phyloP scores from a whole-genome alignment of 2,888 invertebrate species.

The Sinhomidia bicolor region DNA sequence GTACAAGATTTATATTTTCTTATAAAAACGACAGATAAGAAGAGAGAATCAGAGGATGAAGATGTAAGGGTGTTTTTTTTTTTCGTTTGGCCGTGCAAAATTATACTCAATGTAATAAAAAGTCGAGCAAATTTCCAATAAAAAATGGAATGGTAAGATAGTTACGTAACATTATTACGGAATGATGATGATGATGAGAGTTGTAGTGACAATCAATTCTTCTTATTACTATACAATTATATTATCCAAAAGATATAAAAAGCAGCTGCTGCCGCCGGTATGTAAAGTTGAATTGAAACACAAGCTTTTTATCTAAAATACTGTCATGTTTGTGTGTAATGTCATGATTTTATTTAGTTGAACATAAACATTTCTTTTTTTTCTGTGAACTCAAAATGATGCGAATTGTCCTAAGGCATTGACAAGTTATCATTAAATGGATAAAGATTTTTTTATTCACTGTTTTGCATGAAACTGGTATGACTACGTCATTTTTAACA shows the following conservation, averaged over 20 bases:
- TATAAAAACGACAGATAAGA: background rate
- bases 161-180: conserved; percentile 9
- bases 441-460: conserved; percentile 48
- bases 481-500: conserved; percentile 47
- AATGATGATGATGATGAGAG: background rate
- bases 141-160: background rate
- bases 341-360: conserved; percentile 48
- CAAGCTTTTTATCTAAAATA: conserved; percentile 52
- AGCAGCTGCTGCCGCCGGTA: conserved; percentile 40
- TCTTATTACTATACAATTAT: conserved; percentile 22
- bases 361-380: conserved; percentile 35
- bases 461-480: conserved; percentile 53
- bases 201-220: conserved; percentile 15
- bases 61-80: background rate
- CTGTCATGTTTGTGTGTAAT: conserved; percentile 55
- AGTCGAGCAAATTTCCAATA: background rate
- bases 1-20: conserved; percentile 7
- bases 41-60: too few relatives aligned
- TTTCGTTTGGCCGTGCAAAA: background rate
- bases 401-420: conserved; percentile 52
- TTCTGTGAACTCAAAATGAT: conserved; percentile 35
- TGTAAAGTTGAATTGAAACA: conserved; percentile 35
- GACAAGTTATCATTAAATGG: conserved; percentile 53
- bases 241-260: conserved; percentile 28
- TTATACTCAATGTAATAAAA: background rate